Percentiles rank a stretch among this genome's conserved stretches.
These are phyloP conservation scores for Parotocinclus haroldoi DNA, from an alignment of 2,797 vertebrate species.

Conservation along the genomic window DNA sequence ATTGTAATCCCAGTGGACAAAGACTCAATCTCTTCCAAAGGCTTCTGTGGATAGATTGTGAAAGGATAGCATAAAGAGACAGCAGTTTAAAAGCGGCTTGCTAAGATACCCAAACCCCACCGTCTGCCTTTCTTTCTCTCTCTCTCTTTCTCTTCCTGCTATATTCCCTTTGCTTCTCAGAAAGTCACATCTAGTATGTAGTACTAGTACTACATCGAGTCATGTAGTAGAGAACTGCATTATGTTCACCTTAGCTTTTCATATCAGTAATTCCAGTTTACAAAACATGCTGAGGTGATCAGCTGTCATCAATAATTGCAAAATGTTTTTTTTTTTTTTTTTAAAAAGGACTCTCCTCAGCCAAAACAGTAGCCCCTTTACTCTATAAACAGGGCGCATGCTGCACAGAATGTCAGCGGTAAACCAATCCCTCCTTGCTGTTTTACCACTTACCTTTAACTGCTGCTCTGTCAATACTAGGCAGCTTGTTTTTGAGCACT, in stretches of 20 bases:
- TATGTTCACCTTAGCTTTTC: slow-evolving; percentile 73
- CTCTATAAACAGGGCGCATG: slow-evolving; percentile 70
- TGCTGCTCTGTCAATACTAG: slow-evolving; percentile 59
- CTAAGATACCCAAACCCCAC: slow-evolving; percentile 67
- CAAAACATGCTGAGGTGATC: slow-evolving; percentile 73
- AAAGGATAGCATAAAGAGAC: slow-evolving; percentile 62
- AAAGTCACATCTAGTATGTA: slow-evolving; percentile 67
- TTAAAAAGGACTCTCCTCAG: slow-evolving; percentile 27
- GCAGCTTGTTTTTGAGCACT: slow-evolving; percentile 66
- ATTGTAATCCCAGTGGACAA: slow-evolving; percentile 79
- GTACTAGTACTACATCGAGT: no score
- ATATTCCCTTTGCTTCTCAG: slow-evolving; percentile 44
- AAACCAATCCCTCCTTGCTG: slow-evolving; percentile 61
- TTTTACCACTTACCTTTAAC: slow-evolving; percentile 62
- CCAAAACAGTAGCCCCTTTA: slow-evolving; percentile 69
- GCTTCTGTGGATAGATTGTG: slow-evolving; percentile 61
- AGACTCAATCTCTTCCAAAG: slow-evolving; percentile 66
- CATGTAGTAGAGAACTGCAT: slow-evolving; percentile 69
- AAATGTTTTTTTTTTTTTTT: slow-evolving; percentile 50
- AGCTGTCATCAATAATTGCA: slow-evolving; percentile 73
- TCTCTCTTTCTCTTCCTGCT: slow-evolving; percentile 55
- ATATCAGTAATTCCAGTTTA: slow-evolving; percentile 58
- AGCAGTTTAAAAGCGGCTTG: slow-evolving; percentile 76
- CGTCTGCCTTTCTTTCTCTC: slow-evolving; percentile 56
- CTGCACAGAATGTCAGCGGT: slow-evolving; percentile 64